These are phyloP conservation scores for Magallana ariakensis DNA, from an alignment of 1,140 invertebrate species.

Conservation along the genomic window DNA sequence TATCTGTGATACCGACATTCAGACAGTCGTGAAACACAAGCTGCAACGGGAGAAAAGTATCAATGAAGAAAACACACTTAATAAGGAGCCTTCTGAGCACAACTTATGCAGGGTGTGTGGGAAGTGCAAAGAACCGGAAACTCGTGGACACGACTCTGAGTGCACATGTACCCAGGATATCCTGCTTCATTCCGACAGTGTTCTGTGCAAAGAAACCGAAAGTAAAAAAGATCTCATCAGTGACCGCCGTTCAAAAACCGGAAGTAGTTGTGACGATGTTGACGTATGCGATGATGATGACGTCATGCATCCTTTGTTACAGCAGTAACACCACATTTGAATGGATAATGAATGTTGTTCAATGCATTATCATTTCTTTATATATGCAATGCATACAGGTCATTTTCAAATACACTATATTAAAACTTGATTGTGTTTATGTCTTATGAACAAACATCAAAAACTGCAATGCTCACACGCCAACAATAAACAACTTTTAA, in stretches of 20 bases:
- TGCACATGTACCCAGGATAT: neutral
- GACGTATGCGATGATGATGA: slow-evolving; percentile 21
- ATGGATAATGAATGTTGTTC: too few species aligned
- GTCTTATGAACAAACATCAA: too few species aligned
- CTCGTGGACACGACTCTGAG: neutral
- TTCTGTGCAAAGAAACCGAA: neutral
- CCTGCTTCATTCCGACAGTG: slow-evolving; percentile 5
- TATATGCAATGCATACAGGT: too few species aligned
- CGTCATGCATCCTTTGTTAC: slow-evolving; percentile 7
- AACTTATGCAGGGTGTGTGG: neutral
- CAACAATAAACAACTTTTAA: too few species aligned
- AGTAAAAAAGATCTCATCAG: neutral
- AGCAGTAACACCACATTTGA: neutral
- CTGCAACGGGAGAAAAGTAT: neutral
- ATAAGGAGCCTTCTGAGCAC: neutral
- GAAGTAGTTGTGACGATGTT: neutral
- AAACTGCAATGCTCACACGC: too few species aligned
- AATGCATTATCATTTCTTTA: too few species aligned
- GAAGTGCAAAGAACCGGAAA: neutral
- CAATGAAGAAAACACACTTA: neutral
- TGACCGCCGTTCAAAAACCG: neutral
- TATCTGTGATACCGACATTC: neutral
- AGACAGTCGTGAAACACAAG: neutral
- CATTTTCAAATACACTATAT: too few species aligned
- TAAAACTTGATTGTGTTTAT: too few species aligned